Percentiles rank a stretch among this genome's conserved stretches.
Evolutionary conservation across 2,888 invertebrate genomes (phyloP).

Genomic region (Zootermopsis nevadensis): DNA sequence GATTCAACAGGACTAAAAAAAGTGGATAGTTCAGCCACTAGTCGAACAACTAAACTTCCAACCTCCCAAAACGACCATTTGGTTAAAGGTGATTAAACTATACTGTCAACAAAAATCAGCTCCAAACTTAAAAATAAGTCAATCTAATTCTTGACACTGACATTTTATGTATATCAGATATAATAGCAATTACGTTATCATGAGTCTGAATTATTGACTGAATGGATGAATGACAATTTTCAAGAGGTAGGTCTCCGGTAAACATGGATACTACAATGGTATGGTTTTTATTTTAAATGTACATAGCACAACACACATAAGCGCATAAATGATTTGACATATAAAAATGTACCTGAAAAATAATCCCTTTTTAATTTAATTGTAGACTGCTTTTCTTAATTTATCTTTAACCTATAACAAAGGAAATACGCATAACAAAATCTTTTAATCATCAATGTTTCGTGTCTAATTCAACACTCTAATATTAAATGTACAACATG

Average conservation of each 20-base stretch:
- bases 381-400: neutral
- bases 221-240: too few species aligned
- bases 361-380: conserved; percentile 25
- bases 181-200: too few species aligned
- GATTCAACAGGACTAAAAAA: too few species aligned
- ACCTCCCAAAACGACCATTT: too few species aligned
- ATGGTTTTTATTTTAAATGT: conserved; percentile 38
- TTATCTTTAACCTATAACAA: neutral
- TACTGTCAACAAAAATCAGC: too few species aligned
- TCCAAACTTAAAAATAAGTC: too few species aligned
- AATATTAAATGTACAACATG: conserved; percentile 21
- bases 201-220: too few species aligned
- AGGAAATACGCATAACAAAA: conserved; percentile 9
- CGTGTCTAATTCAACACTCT: neutral
- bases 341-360: conserved; percentile 46
- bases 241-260: neutral
- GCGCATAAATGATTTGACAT: conserved; percentile 42
- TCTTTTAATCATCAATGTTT: neutral
- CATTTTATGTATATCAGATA: too few species aligned
- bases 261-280: neutral
- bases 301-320: conserved; percentile 42
- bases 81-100: too few species aligned
- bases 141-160: too few species aligned
- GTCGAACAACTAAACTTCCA: too few species aligned
- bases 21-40: too few species aligned